These are phyloP conservation scores for Triplophysa tibetana DNA, from an alignment of 2,113 vertebrate genomes.

Conservation along the genomic window DNA sequence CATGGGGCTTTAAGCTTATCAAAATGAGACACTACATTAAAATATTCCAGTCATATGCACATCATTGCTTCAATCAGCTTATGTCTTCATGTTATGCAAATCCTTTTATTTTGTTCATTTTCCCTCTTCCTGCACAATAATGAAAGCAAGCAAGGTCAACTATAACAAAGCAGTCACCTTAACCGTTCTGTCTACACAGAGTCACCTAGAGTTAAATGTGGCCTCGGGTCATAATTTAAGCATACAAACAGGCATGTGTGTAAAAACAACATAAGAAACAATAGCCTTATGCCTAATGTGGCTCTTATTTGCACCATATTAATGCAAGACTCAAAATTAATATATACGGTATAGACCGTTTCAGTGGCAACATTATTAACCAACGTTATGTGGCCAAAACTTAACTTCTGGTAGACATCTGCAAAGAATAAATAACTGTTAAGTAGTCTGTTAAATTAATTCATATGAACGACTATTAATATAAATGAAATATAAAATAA, in stretches of 20 bases:
- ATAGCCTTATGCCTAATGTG: neutral
- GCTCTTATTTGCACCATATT: neutral
- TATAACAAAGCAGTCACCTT: conserved; percentile 37
- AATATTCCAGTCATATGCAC: conserved; percentile 31
- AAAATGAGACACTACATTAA: conserved; percentile 20
- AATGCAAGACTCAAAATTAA: too few relatives aligned
- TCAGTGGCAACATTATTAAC: too few relatives aligned
- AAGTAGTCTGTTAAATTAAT: too few relatives aligned
- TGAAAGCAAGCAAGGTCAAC: conserved; percentile 31
- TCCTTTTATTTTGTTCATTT: conserved; percentile 46
- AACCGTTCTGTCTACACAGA: conserved; percentile 23
- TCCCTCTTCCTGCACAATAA: conserved; percentile 26
- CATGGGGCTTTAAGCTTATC: conserved; percentile 19
- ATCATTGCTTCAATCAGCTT: conserved; percentile 35
- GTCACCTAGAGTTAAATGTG: conserved; percentile 28
- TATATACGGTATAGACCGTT: too few relatives aligned
- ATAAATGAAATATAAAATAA: too few relatives aligned
- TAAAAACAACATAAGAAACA: neutral
- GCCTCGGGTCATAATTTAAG: neutral
- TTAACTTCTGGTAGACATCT: too few relatives aligned
- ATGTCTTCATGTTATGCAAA: conserved; percentile 46
- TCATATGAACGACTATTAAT: too few relatives aligned
- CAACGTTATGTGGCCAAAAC: too few relatives aligned
- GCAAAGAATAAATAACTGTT: too few relatives aligned
- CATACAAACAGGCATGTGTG: neutral